Evolutionary conservation across 2,113 vertebrate species (phyloP).

Genomic region (Bubo scandiacus): DNA sequence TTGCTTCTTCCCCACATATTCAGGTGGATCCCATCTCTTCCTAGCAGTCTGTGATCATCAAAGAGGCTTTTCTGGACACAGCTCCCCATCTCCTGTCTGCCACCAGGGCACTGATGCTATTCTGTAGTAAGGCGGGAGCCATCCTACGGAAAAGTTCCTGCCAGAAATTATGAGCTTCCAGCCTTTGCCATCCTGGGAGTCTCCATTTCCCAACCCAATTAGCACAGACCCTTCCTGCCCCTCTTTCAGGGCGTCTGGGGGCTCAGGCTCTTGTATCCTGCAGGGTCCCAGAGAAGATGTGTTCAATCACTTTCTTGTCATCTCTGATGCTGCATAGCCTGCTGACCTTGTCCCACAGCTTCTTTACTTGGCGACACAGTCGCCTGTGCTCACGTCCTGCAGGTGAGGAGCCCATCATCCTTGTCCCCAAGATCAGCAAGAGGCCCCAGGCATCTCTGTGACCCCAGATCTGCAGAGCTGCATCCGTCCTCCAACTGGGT

Average conservation of each 20-base stretch:
- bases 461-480: background rate
- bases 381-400: background rate
- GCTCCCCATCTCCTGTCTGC: accelerated
- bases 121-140: background rate
- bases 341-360: background rate
- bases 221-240: background rate
- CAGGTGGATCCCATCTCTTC: background rate
- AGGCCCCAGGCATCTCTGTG: background rate
- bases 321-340: background rate
- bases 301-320: background rate
- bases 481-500: background rate
- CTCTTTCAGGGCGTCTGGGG: background rate
- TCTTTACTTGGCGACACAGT: background rate
- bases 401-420: background rate
- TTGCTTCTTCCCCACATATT: background rate
- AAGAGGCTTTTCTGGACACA: background rate
- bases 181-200: background rate
- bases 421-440: background rate
- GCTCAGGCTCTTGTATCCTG: background rate
- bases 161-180: background rate
- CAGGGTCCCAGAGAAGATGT: background rate
- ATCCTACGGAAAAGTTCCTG: background rate
- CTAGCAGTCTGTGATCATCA: background rate
- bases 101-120: background rate
- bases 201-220: background rate